Evolutionary conservation across 2,888 invertebrate genomes (phyloP), one percentile per base, ranked within the genome.

Genomic region (Capitulum mitella): DNA sequence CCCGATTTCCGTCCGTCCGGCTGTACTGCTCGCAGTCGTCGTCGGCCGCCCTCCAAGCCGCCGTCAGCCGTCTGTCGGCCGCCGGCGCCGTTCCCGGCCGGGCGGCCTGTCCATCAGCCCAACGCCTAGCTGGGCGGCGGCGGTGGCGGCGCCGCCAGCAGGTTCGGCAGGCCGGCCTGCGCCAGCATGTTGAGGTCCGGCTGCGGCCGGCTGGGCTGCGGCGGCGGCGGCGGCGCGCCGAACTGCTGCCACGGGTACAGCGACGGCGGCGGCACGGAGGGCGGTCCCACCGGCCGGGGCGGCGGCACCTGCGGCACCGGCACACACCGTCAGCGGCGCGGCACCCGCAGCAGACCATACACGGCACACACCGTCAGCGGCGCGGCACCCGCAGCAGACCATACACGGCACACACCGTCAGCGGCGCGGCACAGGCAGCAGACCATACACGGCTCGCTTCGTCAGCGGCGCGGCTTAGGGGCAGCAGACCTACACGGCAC

Each of bases 111-210:
- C 48, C 10, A 32, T n/a, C 22, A 34, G 37, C 37, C 46, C n/a
- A 10, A 26, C 51, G 51, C 82, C 26, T 81, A 79, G 80, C 80
- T 83, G n/a, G 89, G 89, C 0, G 91, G 91, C 5, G 92, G 91
- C 26, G 91, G 91, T 10, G 91, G 91, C 5, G 91, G 92, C 46
- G 91, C 90, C 77, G 90, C 89, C 77, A 90, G 84, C 77, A 91
- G 84, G 77, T 86, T 88, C 3, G 89, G 89, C 74, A 89, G 85
- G 10, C 86, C 83, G 12, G 86, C 84, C 43, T 87, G 80, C 58
- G 87, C 87, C 78, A 87, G 88, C 79, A 89, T 86, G 40, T 79
- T 80, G 8, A 83, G 70, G 70, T 82, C 82, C 1, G 81, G 83
- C 46, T 29, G 43, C 5, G 83, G 82, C 74, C 82, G 83, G 3